These are phyloP conservation scores for Amblyraja radiata DNA, from an alignment of 2,797 vertebrate species.

Conservation along the genomic window DNA sequence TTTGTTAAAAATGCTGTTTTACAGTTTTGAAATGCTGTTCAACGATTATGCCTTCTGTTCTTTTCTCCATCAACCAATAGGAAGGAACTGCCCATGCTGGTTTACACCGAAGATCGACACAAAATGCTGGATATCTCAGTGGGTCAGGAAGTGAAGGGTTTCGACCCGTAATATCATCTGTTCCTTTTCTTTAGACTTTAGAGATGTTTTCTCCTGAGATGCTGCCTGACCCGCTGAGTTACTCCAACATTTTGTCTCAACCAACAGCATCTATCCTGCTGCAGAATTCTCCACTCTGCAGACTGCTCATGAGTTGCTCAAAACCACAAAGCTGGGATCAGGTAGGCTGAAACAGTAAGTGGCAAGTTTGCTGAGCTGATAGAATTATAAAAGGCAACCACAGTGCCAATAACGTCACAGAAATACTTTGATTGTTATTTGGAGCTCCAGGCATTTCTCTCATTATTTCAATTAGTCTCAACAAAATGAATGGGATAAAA, in stretches of 20 bases:
- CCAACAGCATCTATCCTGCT: too few species aligned
- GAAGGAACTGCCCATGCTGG: too few species aligned
- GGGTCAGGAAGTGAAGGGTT: too few species aligned
- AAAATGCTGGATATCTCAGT: too few species aligned
- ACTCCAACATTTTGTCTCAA: too few species aligned
- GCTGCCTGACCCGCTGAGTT: too few species aligned
- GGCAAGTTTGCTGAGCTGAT: background rate
- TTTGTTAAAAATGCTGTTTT: background rate
- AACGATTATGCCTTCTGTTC: background rate
- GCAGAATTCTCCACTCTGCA: background rate
- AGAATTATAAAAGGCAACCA: background rate
- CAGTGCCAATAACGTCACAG: background rate
- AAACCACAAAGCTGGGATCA: background rate
- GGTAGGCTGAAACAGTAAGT: background rate
- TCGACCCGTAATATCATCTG: too few species aligned
- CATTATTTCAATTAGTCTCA: background rate
- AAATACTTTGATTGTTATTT: background rate
- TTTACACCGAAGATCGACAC: too few species aligned
- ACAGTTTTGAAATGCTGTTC: background rate
- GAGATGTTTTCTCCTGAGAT: too few species aligned
- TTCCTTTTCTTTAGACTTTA: too few species aligned
- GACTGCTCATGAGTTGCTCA: background rate
- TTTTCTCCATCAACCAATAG: background rate
- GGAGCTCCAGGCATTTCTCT: background rate
- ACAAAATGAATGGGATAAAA: background rate